Evolutionary conservation across 2,888 invertebrate genomes (phyloP), one percentile per base, ranked within the genome.

Genomic region (Caenorhabditis doughertyi): DNA sequence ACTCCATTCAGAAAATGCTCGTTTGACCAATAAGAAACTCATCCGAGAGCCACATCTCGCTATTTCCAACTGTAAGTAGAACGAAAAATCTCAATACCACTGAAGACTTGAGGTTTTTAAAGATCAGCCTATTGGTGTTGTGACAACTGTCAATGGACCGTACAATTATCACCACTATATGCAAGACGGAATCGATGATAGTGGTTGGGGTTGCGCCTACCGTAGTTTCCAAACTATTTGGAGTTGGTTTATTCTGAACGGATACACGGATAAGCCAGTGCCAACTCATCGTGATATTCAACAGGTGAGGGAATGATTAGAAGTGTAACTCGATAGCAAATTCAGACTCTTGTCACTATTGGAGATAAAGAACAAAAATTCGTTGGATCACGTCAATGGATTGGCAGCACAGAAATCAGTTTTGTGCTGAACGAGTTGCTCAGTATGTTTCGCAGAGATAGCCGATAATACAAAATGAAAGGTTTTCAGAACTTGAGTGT

Each of bases 131-230:
- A 70, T 84, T 9, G 89, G 89, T 9, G 79, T 80, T 32, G 89
- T 92, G 55, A 92, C 91, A 18, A 64, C 93, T 27, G 94, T 98
- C 2, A 94, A 95, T 84, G 99, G 99, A 1, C 94, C 94, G 84
- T 99, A 99, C 92, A 94, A 95, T 21, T 99, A 99, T 93, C 95
- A 97, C 92, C 99, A 99, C 92, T 99, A 99, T 92, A 95, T 96
- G 95, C 97, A 98, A 92, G 95, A 98, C 91, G 94, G 94, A 87
- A 95, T 96, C 92, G 95, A 98, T 92, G 99, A 99, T 91, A 95
- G 21, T 60, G 86, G 87, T 4, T 87, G 87, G 87, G 87, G 87
- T n/a, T 87, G 87, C 60, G 87, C 87, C 7, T 87, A 87, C 49
- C 73, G 87, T 35, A 84, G 84, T 67, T 76, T 87, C 21, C 87